A percentile compares a stretch with the other conserved stretches of the same genome.
phyloP scores from a whole-genome alignment of 2,797 vertebrate species.

The Siniperca scherzeri region DNA sequence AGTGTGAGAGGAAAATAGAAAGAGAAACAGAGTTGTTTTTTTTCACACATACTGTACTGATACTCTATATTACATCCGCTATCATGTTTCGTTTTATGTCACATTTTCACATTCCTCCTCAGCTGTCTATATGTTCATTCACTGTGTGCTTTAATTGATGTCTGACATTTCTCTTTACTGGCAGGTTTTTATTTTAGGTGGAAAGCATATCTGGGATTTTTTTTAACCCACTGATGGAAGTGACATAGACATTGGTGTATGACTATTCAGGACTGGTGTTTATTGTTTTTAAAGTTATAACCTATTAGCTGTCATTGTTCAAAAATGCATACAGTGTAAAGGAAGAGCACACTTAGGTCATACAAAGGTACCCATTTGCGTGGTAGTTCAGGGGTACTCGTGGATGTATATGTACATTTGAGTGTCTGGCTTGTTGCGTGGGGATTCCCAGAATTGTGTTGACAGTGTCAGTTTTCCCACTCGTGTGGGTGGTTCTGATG shows the following conservation, averaged over 20 bases:
- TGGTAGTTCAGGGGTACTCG: constrained; percentile 7
- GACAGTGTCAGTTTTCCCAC: constrained; percentile 48
- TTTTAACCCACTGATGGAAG: neutral
- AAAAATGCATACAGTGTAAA: neutral
- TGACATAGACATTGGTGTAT: neutral
- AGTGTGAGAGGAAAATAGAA: constrained; percentile 38
- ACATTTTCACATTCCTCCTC: constrained; percentile 25
- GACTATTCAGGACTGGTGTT: neutral
- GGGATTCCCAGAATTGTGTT: constrained; percentile 70
- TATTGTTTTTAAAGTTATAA: neutral
- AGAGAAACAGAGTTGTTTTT: constrained; percentile 54
- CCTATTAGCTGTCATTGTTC: neutral
- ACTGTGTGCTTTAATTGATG: neutral
- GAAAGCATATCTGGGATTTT: neutral
- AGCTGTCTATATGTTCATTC: constrained; percentile 3
- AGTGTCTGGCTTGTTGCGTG: constrained; percentile 26
- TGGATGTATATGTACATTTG: constrained; percentile 21
- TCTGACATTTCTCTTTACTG: neutral
- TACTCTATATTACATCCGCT: constrained; percentile 43
- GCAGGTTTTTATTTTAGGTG: neutral
- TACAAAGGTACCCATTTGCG: neutral
- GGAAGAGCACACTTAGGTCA: neutral
- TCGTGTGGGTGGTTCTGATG: constrained; percentile 45
- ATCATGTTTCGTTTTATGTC: constrained; percentile 31
- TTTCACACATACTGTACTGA: constrained; percentile 41